Percentiles rank a stretch among this genome's conserved stretches.
These are phyloP conservation scores for Drosophila ficusphila DNA, from an alignment of 1,140 invertebrate species.

Conservation along the genomic window DNA sequence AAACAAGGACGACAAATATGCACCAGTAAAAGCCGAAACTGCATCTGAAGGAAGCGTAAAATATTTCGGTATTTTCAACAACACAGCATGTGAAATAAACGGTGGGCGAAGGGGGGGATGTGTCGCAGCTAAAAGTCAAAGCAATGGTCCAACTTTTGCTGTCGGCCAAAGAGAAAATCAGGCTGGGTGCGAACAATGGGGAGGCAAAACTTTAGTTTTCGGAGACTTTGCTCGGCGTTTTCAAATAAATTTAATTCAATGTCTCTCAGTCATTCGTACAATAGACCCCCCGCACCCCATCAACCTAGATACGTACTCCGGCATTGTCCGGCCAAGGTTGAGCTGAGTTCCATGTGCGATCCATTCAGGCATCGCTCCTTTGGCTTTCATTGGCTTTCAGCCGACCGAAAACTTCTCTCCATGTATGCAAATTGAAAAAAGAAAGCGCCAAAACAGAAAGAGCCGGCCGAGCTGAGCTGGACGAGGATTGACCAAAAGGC, in stretches of 20 bases:
- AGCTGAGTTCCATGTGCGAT: conserved; percentile 60
- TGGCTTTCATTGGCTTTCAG: conserved; percentile 57
- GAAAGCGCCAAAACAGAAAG: conserved; percentile 25
- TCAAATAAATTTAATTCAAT: conserved; percentile 82
- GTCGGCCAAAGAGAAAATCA: conserved; percentile 29
- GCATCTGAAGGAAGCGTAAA: conserved; percentile 50
- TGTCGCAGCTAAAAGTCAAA: conserved; percentile 35
- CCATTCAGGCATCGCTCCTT: conserved; percentile 56
- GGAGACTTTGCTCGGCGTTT: conserved; percentile 65
- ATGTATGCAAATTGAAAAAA: conserved; percentile 67
- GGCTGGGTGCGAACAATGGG: not conserved
- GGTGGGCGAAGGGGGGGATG: not conserved
- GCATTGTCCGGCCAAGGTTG: conserved; percentile 68
- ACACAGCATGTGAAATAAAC: conserved; percentile 21
- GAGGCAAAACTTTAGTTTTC: conserved; percentile 70
- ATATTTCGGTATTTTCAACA: conserved; percentile 57
- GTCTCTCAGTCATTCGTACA: conserved; percentile 78
- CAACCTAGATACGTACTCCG: conserved; percentile 4
- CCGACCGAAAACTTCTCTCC: conserved; percentile 34
- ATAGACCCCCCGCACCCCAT: conserved; percentile 44
- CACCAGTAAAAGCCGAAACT: conserved; percentile 31
- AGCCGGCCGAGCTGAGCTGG: not conserved
- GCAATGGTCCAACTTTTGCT: conserved; percentile 41
- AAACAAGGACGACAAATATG: conserved; percentile 18
- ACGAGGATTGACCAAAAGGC: conserved; percentile 68